These are phyloP conservation scores for Eulemur rufifrons DNA, from an alignment of 2,113 vertebrate species.

Conservation along the genomic window DNA sequence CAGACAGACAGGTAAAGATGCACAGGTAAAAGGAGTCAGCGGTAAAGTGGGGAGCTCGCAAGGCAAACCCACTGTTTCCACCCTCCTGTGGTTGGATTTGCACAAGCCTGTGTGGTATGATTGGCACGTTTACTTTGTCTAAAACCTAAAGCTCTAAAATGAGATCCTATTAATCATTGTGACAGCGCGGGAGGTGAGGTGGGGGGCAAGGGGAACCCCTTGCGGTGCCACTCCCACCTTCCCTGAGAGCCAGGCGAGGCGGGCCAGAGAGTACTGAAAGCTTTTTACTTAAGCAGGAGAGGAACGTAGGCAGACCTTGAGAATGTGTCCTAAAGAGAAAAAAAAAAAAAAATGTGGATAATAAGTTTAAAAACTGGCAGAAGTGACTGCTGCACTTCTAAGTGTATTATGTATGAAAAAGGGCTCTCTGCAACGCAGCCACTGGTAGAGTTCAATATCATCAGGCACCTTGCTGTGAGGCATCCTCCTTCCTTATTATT, in stretches of 20 bases:
- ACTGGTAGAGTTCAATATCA: background rate
- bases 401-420: background rate
- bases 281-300: background rate
- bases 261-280: background rate
- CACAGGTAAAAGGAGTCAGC: background rate
- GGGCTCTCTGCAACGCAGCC: no score
- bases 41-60: background rate
- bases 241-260: background rate
- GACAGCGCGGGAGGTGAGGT: slow-evolving; percentile 14
- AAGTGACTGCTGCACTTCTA: background rate
- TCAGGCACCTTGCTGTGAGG: background rate
- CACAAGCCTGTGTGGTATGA: slow-evolving; percentile 54
- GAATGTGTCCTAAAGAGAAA: background rate
- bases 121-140: slow-evolving; percentile 62
- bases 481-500: background rate
- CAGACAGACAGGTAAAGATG: background rate
- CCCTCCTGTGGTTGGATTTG: background rate
- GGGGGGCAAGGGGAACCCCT: background rate
- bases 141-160: slow-evolving; percentile 45
- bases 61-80: background rate
- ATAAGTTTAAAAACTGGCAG: background rate
- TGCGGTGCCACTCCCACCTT: background rate
- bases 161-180: slow-evolving; percentile 55
- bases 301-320: background rate
- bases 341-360: background rate